A percentile compares a stretch with the other conserved stretches of the same genome.
phyloP scores from a whole-genome alignment of 2,113 vertebrate species.

The Macrotus californicus region DNA sequence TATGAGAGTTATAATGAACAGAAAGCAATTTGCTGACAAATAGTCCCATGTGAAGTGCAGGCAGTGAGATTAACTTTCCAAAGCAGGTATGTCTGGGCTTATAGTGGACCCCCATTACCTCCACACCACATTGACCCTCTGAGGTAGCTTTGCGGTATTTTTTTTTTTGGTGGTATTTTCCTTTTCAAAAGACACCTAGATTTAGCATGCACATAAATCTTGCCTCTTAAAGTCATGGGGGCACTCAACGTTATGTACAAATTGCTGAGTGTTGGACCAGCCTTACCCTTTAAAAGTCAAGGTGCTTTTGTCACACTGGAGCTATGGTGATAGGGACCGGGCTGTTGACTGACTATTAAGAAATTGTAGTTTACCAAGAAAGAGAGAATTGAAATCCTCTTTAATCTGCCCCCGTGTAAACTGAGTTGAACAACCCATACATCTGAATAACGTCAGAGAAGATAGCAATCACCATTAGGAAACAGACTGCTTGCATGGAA shows the following conservation, averaged over 20 bases:
- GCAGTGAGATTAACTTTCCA: slow-evolving; percentile 63
- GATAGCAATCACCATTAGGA: slow-evolving; percentile 45
- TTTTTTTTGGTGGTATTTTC: slow-evolving; percentile 19
- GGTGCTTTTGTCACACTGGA: neutral
- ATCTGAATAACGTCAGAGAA: slow-evolving; percentile 36
- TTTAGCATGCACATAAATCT: neutral
- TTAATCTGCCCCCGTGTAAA: slow-evolving; percentile 16
- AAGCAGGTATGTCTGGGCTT: slow-evolving; percentile 34
- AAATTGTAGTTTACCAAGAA: slow-evolving; percentile 36
- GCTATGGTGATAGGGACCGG: neutral
- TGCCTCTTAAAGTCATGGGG: neutral
- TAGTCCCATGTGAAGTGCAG: slow-evolving; percentile 47
- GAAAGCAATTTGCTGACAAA: slow-evolving; percentile 69
- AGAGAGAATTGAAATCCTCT: neutral
- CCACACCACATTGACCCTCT: neutral
- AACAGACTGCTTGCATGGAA: neutral
- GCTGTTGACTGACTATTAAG: neutral
- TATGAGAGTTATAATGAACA: slow-evolving; percentile 67
- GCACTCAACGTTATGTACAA: neutral
- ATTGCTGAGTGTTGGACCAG: neutral
- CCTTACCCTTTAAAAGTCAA: neutral
- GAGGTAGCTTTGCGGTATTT: neutral
- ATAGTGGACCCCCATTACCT: neutral
- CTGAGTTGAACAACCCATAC: neutral
- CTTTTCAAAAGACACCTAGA: neutral